phyloP scores from a whole-genome alignment of 1,140 invertebrate species.

The Asobara japonica region DNA sequence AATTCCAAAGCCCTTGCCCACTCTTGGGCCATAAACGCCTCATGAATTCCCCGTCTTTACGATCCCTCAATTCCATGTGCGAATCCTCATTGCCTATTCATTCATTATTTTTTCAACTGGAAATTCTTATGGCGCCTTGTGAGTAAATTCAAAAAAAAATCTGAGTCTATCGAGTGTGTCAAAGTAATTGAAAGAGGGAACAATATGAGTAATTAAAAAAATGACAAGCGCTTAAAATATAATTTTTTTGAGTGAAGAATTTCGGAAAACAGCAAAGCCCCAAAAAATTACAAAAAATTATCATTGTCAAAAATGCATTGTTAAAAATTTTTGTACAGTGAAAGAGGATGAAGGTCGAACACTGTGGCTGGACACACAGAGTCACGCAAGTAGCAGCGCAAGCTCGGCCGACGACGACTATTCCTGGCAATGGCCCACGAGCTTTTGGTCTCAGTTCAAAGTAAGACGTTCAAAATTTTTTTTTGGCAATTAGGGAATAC shows the following conservation, averaged over 20 bases:
- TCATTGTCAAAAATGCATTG: conserved; percentile 2
- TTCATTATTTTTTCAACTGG: neutral
- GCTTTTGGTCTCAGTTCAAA: conserved; percentile 84
- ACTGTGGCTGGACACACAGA: conserved; percentile 79
- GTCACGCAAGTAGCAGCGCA: conserved; percentile 73
- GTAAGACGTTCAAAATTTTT: conserved; percentile 55
- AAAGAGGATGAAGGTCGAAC: conserved; percentile 77
- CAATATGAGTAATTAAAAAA: too few species aligned
- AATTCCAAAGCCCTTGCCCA: neutral
- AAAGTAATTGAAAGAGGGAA: too few species aligned
- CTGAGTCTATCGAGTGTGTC: too few species aligned
- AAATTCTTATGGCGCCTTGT: too few species aligned
- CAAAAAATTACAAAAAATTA: neutral
- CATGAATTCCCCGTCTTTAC: neutral
- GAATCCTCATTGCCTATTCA: neutral
- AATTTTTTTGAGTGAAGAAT: too few species aligned
- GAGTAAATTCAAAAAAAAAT: neutral
- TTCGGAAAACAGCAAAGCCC: too few species aligned
- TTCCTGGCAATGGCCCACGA: conserved; percentile 79
- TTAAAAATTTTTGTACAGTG: conserved; percentile 40
- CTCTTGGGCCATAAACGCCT: neutral
- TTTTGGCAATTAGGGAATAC: neutral
- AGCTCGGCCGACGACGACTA: conserved; percentile 72
- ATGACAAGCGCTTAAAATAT: too few species aligned
- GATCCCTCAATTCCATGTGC: neutral